These are phyloP conservation scores for Engystomops pustulosus DNA, from an alignment of 2,113 vertebrate genomes.

Conservation along the genomic window DNA sequence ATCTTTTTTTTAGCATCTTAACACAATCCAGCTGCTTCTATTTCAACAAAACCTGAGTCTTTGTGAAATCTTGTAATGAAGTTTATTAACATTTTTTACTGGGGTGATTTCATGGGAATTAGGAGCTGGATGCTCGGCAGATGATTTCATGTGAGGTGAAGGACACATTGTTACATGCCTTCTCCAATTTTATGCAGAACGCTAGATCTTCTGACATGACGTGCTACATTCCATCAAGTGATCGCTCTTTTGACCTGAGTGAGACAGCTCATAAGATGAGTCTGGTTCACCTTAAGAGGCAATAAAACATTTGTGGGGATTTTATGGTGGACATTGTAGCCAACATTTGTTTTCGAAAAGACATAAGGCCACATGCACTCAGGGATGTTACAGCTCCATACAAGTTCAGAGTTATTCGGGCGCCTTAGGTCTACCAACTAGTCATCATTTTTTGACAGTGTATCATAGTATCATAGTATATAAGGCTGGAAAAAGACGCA, in stretches of 20 bases:
- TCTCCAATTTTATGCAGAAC: slow-evolving; percentile 26
- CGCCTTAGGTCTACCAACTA: no score
- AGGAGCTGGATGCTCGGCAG: slow-evolving; percentile 29
- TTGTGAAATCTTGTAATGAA: slow-evolving; percentile 32
- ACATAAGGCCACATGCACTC: not conserved
- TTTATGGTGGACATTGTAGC: not conserved
- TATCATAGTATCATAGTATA: no score
- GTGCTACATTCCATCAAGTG: not conserved
- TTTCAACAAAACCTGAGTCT: not conserved
- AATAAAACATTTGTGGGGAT: not conserved
- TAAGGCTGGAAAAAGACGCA: no score
- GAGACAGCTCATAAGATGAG: not conserved
- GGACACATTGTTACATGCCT: not conserved
- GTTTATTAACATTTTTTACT: slow-evolving; percentile 49
- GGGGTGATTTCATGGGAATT: slow-evolving; percentile 8
- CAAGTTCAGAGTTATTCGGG: not conserved
- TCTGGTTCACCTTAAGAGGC: not conserved
- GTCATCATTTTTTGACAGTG: no score
- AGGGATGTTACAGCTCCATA: not conserved
- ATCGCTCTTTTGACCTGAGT: not conserved
- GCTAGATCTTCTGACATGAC: not conserved
- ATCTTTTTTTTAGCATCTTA: not conserved
- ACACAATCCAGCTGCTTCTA: slow-evolving; percentile 21
- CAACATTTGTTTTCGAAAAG: not conserved
- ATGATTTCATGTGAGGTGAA: slow-evolving; percentile 30